Conservation (phyloP, 1,140 invertebrate genomes). For the Cydia amplana region DNA sequence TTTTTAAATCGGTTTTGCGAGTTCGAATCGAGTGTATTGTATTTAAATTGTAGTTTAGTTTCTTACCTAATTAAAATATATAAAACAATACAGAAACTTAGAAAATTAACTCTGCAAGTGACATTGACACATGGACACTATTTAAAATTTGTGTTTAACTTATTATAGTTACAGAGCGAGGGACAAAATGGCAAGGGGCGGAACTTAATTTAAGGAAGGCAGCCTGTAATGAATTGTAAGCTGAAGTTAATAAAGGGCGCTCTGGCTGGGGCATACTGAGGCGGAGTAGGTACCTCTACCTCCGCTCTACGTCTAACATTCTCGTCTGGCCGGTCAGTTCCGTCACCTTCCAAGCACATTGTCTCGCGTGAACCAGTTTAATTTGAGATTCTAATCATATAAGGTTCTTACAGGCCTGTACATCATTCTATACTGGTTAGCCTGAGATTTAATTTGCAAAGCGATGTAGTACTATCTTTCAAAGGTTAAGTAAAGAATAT, state of each 20-base stretch:
- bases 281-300: neutral
- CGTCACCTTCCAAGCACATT: neutral
- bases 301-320: neutral
- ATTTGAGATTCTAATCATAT: neutral
- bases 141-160: neutral
- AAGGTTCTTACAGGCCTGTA: neutral
- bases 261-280: slow-evolving; percentile 24
- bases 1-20: no score
- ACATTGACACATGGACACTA: slow-evolving; percentile 11
- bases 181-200: slow-evolving; percentile 38
- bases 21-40: no score
- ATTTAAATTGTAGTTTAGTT: no score
- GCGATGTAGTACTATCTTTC: neutral
- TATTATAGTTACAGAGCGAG: slow-evolving; percentile 7
- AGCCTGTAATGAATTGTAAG: slow-evolving; percentile 58
- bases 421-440: neutral
- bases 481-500: neutral
- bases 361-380: neutral
- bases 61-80: no score
- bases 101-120: neutral
- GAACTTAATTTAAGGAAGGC: slow-evolving; percentile 58
- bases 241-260: slow-evolving; percentile 56
- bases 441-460: neutral
- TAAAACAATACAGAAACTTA: neutral
- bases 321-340: neutral